Base-by-base conservation (phyloP, 2,888 invertebrate species). In the Apamea epomidion region DNA sequence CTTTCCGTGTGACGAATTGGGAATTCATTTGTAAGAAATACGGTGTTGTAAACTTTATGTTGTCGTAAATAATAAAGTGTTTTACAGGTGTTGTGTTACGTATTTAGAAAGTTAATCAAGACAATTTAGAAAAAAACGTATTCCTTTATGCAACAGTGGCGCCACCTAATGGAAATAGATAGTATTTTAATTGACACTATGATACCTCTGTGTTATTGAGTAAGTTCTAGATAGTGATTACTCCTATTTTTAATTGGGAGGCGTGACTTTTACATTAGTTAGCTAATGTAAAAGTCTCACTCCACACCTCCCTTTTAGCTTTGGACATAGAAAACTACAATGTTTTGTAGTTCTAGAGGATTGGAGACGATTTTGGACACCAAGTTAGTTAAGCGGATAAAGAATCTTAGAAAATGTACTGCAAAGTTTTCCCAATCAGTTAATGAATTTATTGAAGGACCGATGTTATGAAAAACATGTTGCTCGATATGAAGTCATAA, bases 171-270 rank as follows among this genome's bases (percentile, higher is more conserved):
- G 29, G n/a, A 58, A 81, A 77, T 58, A 74, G 76, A 80, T 76
- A 37, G 16, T 25, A 14, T 72, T 64, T 64, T 74, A 74, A 85
- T 48, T 68, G 54, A 74, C 60, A 67, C 37, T 37, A 6, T 45
- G 21, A 51, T n/a, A 54, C 45, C 67, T 68, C 37, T 29, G 32
- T 37, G 54, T 32, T 42, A n/a, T 16, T 37, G 18, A 48, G 16
- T 45, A 62, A 48, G 25, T 68, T 81, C 51, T 69, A 75, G 81
- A 73, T 72, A 64, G 65, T 75, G 68, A 81, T 85, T 72, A 51
- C 65, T 77, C 65, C 68, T 42, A 29, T 64, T 65, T 2, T 37
- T 75, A 60, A 77, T 81, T 74, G 25, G 62, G 7, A 62, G 54
- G 67, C 68, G 58, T 64, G 48, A 58, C 21, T 51, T 45, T 25